Conservation (phyloP, 1,140 invertebrate genomes). For the Liolophura sinensis region DNA sequence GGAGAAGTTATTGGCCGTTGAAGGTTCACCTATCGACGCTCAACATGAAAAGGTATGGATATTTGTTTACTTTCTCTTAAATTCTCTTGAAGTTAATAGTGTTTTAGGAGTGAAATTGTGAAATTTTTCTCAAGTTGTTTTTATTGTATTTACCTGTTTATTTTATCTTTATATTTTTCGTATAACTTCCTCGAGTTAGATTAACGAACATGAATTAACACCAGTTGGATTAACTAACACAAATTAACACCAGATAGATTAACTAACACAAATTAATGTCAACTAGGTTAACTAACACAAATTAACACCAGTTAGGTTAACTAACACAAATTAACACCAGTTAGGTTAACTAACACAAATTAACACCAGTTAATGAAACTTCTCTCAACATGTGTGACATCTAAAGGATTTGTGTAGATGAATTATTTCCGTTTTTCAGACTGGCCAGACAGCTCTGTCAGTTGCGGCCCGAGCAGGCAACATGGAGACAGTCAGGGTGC, state of each 20-base stretch:
- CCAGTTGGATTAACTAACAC: no score
- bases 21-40: slow-evolving; percentile 37
- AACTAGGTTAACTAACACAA: no score
- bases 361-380: not conserved
- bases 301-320: no score
- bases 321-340: no score
- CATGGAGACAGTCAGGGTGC: slow-evolving; percentile 23
- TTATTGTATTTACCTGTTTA: not conserved
- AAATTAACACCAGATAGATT: no score
- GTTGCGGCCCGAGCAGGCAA: slow-evolving; percentile 43
- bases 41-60: slow-evolving; percentile 38
- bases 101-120: not conserved
- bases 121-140: not conserved
- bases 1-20: slow-evolving; percentile 25
- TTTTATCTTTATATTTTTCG: no score
- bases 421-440: slow-evolving; percentile 17
- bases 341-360: no score
- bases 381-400: not conserved
- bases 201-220: no score
- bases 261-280: no score
- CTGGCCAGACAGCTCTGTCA: slow-evolving; percentile 42
- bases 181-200: no score
- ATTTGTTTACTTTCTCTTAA: not conserved
- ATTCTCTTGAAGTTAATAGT: not conserved
- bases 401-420: not conserved